Evolutionary conservation across 1,140 invertebrate genomes (phyloP), one percentile per base, ranked within the genome.

Genomic region (Caenorhabditis latens): DNA sequence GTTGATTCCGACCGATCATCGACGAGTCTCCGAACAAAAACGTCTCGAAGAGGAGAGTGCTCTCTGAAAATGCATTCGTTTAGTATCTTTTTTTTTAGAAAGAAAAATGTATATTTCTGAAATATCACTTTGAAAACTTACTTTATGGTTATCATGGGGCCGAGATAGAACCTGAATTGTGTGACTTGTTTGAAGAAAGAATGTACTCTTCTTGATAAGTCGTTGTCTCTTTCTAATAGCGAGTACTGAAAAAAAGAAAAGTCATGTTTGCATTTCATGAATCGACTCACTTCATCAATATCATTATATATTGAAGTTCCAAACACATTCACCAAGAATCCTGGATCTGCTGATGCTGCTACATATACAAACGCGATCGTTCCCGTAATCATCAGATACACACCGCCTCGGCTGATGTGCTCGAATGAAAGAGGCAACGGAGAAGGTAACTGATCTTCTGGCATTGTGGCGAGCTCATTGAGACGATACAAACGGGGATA

Each of bases 401-500:
- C 96, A 14, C 97, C 98, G 89, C 95, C 95, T 9, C 95, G 95
- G 91, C 97, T 96, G 84, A 99, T 93, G 87, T 95, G 94, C 87
- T 95, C 95, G 57, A 95, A 95, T 11, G 95, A 94, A 43, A 95
- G 91, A 87, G 95, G 95, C 8, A 95, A 90, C 67, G 93, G 90
- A 19, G 93, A 93, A 53, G 94, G 94, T 21, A 71, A 40, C 43
- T 85, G 9, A 40, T 61, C 50, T 55, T 88, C 86, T n/a, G 43
- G 50, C 82, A 88, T 87, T 48, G 95, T 93, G 63, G 95, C 94
- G 94, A 88, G 93, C 65, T 90, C 93, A 93, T 98, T 96, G 61
- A 99, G 93, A 9, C 96, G 95, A 94, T 98, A 99, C 55, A 99
- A 94, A 93, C 97, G 95, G 13, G 98, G 98, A 94, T 99, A 98